These are phyloP conservation scores for Lordiphosa clarofinis DNA, from an alignment of 1,140 invertebrate genomes.

Conservation along the genomic window DNA sequence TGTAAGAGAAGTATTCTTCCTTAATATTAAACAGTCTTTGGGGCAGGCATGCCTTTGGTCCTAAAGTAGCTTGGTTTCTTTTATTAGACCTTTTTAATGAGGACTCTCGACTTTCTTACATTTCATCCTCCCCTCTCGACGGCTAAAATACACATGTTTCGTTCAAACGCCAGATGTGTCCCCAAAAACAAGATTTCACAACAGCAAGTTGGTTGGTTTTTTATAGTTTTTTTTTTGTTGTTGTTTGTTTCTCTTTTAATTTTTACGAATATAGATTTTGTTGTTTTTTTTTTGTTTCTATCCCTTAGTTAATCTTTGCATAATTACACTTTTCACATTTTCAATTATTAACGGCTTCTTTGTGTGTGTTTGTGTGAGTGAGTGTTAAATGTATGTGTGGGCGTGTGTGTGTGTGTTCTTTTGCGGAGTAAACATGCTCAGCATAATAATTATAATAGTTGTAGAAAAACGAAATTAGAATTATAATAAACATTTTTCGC, in stretches of 20 bases:
- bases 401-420: slow-evolving; percentile 13
- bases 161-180: slow-evolving; percentile 10
- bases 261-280: slow-evolving; percentile 69
- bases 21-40: too few species aligned
- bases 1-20: too few species aligned
- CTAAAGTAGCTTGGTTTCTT: too few species aligned
- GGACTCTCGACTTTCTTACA: too few species aligned
- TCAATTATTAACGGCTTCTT: slow-evolving; percentile 48
- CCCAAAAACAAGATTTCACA: not conserved
- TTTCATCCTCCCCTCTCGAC: too few species aligned
- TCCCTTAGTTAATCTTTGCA: slow-evolving; percentile 61
- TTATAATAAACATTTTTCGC: slow-evolving; percentile 40
- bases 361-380: slow-evolving; percentile 7
- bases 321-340: slow-evolving; percentile 38
- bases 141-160: slow-evolving; percentile 11
- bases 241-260: slow-evolving; percentile 27
- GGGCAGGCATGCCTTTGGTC: too few species aligned
- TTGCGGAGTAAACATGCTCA: slow-evolving; percentile 38
- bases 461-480: slow-evolving; percentile 30
- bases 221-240: slow-evolving; percentile 29
- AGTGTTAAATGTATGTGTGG: too few species aligned
- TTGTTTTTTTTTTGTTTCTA: slow-evolving; percentile 32
- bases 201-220: slow-evolving; percentile 12
- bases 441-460: slow-evolving; percentile 20
- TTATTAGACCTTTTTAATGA: too few species aligned